Evolutionary conservation across 2,113 vertebrate genomes (phyloP), one percentile per base, ranked within the genome.

Genomic region (Nematolebias whitei): DNA sequence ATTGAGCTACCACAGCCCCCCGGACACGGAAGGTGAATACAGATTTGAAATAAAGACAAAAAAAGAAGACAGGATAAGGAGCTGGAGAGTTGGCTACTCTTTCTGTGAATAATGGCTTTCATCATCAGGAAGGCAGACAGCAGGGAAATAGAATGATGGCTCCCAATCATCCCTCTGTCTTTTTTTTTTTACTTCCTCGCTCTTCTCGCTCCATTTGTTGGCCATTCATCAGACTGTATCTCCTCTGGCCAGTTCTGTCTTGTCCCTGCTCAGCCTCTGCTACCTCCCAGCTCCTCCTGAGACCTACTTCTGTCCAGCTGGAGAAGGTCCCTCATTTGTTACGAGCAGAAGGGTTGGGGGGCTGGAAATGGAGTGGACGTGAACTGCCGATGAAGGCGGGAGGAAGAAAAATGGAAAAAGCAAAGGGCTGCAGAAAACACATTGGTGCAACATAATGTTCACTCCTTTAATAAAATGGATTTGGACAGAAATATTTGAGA

Each of bases 261-360:
- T 41, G 24, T 68, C 54, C 43, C 76, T 5, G 44, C 59, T 80
- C 87, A 85, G 77, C 82, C 78, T 20, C 74, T 56, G 81, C 80
- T 63, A 39, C 64, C 73, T 57, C 65, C 68, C 79, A 56, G 20
- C 65, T 79, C 72, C 87, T 79, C 72, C 49, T 0, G 72, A 90
- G 89, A 90, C 87, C 89, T 74, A 88, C 87, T 87, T 89, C 86
- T 90, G 87, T 88, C 89, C 84, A 66, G 63, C 52, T 77, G 66
- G 82, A 82, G 83, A 75, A 72, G 73, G 78, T 70, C 63, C 63
- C 74, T 84, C 85, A 86, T 92, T 90, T 81, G 85, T 92, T 84
- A 90, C 54, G 16, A 58, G 68, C 52, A 74, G 62, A 45, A 47
- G 60, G 15, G 19, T 44, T 1, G 53, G 26, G 41, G 57, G 71